A percentile compares a stretch with the other conserved stretches of the same genome.
phyloP scores from a whole-genome alignment of 2,113 vertebrate species.

The Atherinomorus stipes region DNA sequence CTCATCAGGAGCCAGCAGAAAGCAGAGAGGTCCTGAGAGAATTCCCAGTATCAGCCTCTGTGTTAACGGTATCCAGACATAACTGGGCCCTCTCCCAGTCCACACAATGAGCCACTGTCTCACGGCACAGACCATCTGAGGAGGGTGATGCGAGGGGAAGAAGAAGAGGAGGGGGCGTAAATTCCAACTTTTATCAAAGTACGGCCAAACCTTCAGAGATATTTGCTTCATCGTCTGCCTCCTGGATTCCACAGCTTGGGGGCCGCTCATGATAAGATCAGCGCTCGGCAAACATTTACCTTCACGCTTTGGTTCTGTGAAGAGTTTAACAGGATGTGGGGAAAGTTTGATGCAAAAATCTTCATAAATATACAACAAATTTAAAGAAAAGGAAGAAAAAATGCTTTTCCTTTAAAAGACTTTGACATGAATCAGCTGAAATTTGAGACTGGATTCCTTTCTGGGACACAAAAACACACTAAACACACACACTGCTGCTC shows the following conservation, averaged over 20 bases:
- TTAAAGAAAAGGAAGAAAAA: neutral
- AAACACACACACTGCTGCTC: conserved; percentile 14
- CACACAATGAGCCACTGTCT: conserved; percentile 77
- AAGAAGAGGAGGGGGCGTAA: conserved; percentile 16
- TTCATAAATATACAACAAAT: neutral
- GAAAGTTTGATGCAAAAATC: neutral
- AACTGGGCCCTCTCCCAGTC: conserved; percentile 41
- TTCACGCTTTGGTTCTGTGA: conserved; percentile 2
- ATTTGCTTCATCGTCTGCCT: conserved; percentile 37
- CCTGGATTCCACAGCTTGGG: conserved; percentile 48
- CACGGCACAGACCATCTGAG: conserved; percentile 40
- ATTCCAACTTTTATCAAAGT: conserved; percentile 76
- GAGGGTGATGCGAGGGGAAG: conserved; percentile 37
- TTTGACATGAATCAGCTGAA: neutral
- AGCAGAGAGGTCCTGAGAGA: conserved; percentile 60
- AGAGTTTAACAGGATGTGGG: conserved; percentile 11
- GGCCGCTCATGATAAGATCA: conserved; percentile 49
- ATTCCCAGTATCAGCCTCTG: conserved; percentile 45
- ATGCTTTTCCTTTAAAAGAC: neutral
- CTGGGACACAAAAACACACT: conserved; percentile 4
- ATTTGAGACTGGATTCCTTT: conserved; percentile 1
- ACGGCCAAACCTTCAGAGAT: conserved; percentile 44
- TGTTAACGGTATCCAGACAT: conserved; percentile 31
- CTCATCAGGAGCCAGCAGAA: conserved; percentile 37
- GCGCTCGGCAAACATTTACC: conserved; percentile 50